phyloP scores from a whole-genome alignment of 2,797 vertebrate genomes.

The Hypotaenidia philippensis region DNA sequence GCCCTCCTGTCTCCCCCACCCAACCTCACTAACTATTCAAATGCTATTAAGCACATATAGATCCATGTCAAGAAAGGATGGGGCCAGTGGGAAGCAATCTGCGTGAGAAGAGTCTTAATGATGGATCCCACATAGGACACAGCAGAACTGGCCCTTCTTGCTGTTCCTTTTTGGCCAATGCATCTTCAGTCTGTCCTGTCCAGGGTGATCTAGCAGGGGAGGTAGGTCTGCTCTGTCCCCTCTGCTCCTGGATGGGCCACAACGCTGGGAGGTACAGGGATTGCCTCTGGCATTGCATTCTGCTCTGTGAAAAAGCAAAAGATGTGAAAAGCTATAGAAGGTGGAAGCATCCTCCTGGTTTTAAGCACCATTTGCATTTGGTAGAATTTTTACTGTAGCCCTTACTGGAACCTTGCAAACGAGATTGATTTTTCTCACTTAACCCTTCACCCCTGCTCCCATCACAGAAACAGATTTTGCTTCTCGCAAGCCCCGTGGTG shows the following conservation, averaged over 20 bases:
- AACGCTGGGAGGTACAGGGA: not conserved
- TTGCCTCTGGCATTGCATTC: not conserved
- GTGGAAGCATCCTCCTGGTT: not conserved
- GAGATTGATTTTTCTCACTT: not conserved
- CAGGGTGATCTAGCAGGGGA: not conserved
- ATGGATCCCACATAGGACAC: not conserved
- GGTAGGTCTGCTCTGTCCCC: not conserved
- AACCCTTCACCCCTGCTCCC: not conserved
- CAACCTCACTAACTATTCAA: not conserved
- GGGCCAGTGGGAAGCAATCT: not conserved
- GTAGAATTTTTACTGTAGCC: not conserved
- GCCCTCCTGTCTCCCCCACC: not conserved
- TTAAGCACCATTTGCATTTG: not conserved
- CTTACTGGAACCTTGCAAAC: not conserved
- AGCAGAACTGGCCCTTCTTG: not conserved
- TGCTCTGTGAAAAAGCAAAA: not conserved
- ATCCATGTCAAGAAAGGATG: not conserved
- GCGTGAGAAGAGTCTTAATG: not conserved
- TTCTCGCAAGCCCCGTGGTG: not conserved
- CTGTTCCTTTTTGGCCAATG: not conserved
- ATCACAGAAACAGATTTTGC: not conserved
- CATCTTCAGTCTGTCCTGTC: not conserved
- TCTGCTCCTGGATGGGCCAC: not conserved
- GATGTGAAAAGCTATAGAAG: not conserved
- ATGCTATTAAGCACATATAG: not conserved